Evolutionary conservation across 2,888 invertebrate genomes (phyloP).

Genomic region (Nowickia ferox): DNA sequence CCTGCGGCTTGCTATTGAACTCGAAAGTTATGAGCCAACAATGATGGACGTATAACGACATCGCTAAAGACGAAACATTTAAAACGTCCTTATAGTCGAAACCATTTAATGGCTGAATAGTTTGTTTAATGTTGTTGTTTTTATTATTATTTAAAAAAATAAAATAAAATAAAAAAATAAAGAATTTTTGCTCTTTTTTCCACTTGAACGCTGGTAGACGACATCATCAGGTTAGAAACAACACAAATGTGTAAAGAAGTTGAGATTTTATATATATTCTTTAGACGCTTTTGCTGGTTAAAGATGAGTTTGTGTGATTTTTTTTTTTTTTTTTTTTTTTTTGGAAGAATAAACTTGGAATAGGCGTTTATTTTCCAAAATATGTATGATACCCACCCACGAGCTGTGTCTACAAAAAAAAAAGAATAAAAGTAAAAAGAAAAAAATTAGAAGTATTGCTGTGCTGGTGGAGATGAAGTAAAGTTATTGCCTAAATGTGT

Average conservation of each 20-base stretch:
- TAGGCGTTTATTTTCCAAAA: constrained; percentile 82
- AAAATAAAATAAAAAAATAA: neutral
- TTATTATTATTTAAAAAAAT: constrained; percentile 28
- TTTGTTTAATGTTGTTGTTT: constrained; percentile 32
- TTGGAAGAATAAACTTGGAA: constrained; percentile 71
- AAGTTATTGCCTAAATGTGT: constrained; percentile 62
- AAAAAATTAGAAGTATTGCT: constrained; percentile 51
- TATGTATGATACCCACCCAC: constrained; percentile 83
- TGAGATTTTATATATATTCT: constrained; percentile 47
- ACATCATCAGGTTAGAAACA: constrained; percentile 62
- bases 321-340: neutral
- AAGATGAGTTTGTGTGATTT: constrained; percentile 66
- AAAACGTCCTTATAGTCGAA: constrained; percentile 67
- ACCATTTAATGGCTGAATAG: constrained; percentile 65
- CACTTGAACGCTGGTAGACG: constrained; percentile 52
- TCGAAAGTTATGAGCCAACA: constrained; percentile 81
- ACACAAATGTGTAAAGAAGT: constrained; percentile 58
- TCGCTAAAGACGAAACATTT: constrained; percentile 73
- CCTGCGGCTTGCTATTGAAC: constrained; percentile 83
- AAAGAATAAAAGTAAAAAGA: constrained; percentile 38
- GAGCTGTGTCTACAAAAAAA: constrained; percentile 75
- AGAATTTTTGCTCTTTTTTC: constrained; percentile 47
- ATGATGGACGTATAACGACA: constrained; percentile 80
- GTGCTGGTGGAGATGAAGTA: constrained; percentile 24
- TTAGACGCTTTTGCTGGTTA: constrained; percentile 32